Evolutionary conservation across 2,797 vertebrate species (phyloP).

Genomic region (Enteromius treurensis): DNA sequence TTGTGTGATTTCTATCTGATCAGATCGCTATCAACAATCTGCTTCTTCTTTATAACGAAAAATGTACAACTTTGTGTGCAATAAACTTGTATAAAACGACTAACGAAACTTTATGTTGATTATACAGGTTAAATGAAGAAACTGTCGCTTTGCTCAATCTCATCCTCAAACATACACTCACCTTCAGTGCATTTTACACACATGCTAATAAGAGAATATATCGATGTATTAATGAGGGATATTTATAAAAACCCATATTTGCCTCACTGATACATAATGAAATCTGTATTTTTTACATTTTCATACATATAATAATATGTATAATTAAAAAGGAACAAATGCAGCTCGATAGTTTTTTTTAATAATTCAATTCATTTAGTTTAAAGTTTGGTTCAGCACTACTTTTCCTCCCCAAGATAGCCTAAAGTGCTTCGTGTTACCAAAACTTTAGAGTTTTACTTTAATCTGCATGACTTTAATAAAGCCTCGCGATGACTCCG

Average conservation of each 20-base stretch:
- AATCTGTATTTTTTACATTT: not conserved
- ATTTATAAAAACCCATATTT: not conserved
- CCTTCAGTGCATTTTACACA: not conserved
- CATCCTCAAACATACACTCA: not conserved
- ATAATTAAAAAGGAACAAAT: not conserved
- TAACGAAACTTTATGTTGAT: not conserved
- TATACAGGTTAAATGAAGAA: not conserved
- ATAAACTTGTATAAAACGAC: not conserved
- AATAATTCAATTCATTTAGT: not conserved
- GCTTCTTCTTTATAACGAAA: not conserved
- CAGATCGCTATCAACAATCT: not conserved
- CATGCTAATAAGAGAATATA: not conserved
- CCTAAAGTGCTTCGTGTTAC: too few species aligned
- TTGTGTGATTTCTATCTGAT: not conserved
- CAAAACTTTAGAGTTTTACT: not conserved
- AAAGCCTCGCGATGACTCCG: not conserved
- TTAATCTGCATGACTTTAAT: not conserved
- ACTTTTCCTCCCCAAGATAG: not conserved
- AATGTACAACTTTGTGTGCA: too few species aligned
- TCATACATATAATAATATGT: not conserved
- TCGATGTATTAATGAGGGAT: not conserved
- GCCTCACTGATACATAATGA: not conserved
- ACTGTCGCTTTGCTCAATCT: not conserved
- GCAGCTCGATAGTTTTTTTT: not conserved
- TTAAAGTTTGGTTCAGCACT: not conserved